phyloP scores from a whole-genome alignment of 2,113 vertebrate genomes.

The Bothrops jararaca region DNA sequence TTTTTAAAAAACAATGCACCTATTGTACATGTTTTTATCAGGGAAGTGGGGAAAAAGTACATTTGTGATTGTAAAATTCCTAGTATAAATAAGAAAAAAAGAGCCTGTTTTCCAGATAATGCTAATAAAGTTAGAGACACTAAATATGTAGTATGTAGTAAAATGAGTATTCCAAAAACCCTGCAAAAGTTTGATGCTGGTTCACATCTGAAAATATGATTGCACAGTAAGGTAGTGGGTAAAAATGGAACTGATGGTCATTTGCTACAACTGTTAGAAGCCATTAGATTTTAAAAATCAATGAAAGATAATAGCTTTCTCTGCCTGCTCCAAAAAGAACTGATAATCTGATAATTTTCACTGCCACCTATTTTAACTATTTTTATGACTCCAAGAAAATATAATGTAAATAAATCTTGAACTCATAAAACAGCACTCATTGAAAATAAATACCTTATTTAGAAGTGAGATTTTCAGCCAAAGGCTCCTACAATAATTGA shows the following conservation, averaged over 20 bases:
- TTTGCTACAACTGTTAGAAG: neutral
- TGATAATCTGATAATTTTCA: conserved; percentile 1
- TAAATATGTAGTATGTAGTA: neutral
- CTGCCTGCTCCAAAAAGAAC: conserved; percentile 14
- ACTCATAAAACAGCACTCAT: neutral
- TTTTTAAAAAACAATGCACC: neutral
- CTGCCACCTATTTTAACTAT: neutral
- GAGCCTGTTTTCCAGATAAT: neutral
- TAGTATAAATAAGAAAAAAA: neutral
- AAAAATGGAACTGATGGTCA: neutral
- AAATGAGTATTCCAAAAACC: neutral
- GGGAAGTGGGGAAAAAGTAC: neutral
- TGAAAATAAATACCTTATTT: neutral
- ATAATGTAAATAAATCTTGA: neutral
- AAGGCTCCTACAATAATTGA: conserved; percentile 28
- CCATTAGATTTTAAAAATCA: neutral
- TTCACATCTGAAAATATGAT: neutral
- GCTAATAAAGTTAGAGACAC: neutral
- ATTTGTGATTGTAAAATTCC: neutral
- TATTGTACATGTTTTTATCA: neutral
- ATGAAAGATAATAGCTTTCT: neutral
- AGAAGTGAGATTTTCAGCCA: conserved; percentile 30
- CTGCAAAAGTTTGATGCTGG: neutral
- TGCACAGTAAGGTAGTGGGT: neutral
- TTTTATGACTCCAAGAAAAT: conserved; percentile 14